Evolutionary conservation across 2,113 vertebrate species (phyloP).

Genomic region (Myanophis thanlyinensis): DNA sequence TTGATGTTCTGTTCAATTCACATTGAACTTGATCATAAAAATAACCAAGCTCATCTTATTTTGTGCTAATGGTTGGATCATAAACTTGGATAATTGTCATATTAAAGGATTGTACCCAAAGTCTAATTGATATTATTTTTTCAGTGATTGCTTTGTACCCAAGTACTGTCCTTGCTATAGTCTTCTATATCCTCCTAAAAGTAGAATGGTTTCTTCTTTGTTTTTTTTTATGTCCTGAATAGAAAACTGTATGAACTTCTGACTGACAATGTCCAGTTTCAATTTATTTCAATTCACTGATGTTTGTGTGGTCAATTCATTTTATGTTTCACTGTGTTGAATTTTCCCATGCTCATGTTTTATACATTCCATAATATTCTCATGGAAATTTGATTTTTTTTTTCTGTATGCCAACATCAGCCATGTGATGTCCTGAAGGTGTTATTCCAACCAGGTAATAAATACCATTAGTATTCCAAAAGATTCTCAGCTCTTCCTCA

Average conservation of each 20-base stretch:
- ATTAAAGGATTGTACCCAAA: background rate
- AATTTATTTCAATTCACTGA: background rate
- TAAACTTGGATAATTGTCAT: background rate
- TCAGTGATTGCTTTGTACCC: background rate
- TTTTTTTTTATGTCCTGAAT: background rate
- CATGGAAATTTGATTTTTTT: background rate
- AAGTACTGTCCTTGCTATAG: background rate
- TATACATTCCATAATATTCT: background rate
- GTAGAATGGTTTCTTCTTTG: background rate
- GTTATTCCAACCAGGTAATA: background rate
- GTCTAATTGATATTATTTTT: background rate
- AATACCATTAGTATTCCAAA: background rate
- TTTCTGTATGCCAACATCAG: background rate
- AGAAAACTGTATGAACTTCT: background rate
- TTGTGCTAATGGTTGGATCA: background rate
- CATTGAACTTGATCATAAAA: background rate
- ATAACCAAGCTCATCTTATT: background rate
- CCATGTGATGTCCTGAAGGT: background rate
- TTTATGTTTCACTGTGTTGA: background rate
- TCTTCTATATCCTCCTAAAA: background rate
- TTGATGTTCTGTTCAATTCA: background rate
- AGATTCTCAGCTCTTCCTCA: background rate
- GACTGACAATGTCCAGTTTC: background rate
- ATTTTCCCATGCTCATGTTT: background rate
- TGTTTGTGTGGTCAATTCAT: background rate